Percentiles rank a stretch among this genome's conserved stretches.
Evolutionary conservation across 2,113 vertebrate species (phyloP).

Genomic region (Menura novaehollandiae): DNA sequence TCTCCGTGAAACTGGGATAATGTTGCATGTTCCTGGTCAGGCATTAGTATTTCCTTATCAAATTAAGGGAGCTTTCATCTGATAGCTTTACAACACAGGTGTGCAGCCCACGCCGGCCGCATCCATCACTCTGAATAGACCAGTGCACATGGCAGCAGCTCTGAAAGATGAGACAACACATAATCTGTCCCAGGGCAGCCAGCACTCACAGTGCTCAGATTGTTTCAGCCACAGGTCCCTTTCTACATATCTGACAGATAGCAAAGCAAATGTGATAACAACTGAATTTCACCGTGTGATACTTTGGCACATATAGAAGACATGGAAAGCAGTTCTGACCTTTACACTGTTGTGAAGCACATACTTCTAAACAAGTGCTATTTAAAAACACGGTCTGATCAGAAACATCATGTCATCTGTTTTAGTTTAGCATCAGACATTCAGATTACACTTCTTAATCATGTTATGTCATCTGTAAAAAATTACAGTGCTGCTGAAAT

Average conservation of each 20-base stretch:
- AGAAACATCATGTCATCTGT: conserved; percentile 2
- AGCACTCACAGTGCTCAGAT: background rate
- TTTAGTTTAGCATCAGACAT: conserved; percentile 30
- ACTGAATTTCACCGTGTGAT: conserved; percentile 39
- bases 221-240: background rate
- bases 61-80: conserved; percentile 11
- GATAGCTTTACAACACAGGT: background rate
- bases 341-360: background rate
- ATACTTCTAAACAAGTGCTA: conserved; percentile 15
- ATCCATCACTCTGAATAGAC: background rate
- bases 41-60: background rate
- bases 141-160: background rate
- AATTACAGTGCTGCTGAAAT: conserved; percentile 13
- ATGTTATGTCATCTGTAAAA: conserved; percentile 30
- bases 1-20: background rate
- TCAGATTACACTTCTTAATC: conserved; percentile 32
- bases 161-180: conserved; percentile 23
- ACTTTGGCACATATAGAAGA: background rate
- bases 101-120: background rate
- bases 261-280: conserved; percentile 25
- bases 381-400: conserved; percentile 38
- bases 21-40: background rate
- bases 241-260: background rate
- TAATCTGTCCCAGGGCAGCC: background rate
- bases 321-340: conserved; percentile 21